Evolutionary conservation across 2,797 vertebrate species (phyloP), one percentile per base, ranked within the genome.

Genomic region (Moxostoma hubbsi): DNA sequence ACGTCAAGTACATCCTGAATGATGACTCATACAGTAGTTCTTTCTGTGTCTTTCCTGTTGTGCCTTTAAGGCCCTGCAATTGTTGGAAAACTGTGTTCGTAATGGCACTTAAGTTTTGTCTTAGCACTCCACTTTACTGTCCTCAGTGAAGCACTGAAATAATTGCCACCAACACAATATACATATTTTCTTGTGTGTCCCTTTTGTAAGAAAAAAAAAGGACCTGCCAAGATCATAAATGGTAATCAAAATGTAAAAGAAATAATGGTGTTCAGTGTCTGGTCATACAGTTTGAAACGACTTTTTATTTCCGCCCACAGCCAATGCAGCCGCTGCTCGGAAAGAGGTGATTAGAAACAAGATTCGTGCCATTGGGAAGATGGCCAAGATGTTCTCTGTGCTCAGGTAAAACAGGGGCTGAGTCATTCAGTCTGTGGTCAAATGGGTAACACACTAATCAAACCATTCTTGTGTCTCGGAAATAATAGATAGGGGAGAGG

Each of bases 271-370:
- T 68, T 66, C 72, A 70, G 68, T 76, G 45, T 46, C 13, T 80
- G 75, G 67, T 68, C 62, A 75, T 69, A 73, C 61, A 67, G 71
- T 62, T 50, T 83, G 55, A 68, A 50, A 47, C n/a, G 45, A 54
- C 24, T 24, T 24, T 75, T 76, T 62, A 50, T 80, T 46, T 84
- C 64, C 73, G 13, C 81, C 59, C 85, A 79, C 87, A 95, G 94
- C 94, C 81, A 94, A 94, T 66, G 94, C 94, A 81, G 94, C 94
- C 57, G 94, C 94, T 67, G 93, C 92, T 9, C 91, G 94, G 67
- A 95, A 95, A 88, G 94, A 95, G 86, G 94, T 95, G 82, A 95
- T 95, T 88, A 92, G 69, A 86, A 95, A 95, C 90, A 95, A 95
- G 89, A 95, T 95, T 80, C 92, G 94, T 16, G 94, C 94, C 43